These are phyloP conservation scores for Anas platyrhynchos DNA, from an alignment of 2,113 vertebrate species.

Conservation along the genomic window DNA sequence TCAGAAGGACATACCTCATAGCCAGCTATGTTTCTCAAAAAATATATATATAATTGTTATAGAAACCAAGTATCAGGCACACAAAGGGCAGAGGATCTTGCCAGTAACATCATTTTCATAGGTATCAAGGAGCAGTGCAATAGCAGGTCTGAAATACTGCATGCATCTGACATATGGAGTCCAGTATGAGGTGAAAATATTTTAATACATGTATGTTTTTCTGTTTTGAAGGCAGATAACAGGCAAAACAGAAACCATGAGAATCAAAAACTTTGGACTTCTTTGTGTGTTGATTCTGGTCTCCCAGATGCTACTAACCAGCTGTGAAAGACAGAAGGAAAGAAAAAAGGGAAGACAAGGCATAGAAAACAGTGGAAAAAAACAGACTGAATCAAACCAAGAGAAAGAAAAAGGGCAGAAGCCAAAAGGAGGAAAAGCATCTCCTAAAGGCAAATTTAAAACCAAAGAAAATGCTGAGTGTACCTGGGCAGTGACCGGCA, in stretches of 20 bases:
- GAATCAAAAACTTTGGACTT: constrained; percentile 69
- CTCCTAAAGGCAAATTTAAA: constrained; percentile 77
- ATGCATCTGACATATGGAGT: neutral
- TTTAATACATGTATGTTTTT: neutral
- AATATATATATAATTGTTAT: neutral
- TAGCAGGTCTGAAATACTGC: neutral
- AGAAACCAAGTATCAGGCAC: neutral
- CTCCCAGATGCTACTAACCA: constrained; percentile 68
- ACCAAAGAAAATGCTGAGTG: constrained; percentile 82
- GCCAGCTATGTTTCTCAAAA: neutral
- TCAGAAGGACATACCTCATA: neutral
- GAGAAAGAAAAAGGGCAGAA: constrained; percentile 12
- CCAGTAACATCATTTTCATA: neutral
- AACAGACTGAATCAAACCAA: neutral
- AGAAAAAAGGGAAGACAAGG: constrained; percentile 51
- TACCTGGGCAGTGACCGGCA: constrained; percentile 76
- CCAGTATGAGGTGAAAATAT: neutral
- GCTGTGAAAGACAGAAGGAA: constrained; percentile 66
- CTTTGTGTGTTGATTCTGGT: constrained; percentile 79
- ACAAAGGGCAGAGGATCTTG: neutral
- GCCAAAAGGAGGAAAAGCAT: constrained; percentile 26
- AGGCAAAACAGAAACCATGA: constrained; percentile 68
- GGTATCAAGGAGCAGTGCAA: neutral
- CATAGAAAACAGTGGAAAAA: neutral
- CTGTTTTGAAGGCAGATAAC: constrained; percentile 48